Percentiles rank a stretch among this genome's conserved stretches.
These are phyloP conservation scores for Drosophila differens DNA, from an alignment of 2,888 invertebrate genomes.

Conservation along the genomic window DNA sequence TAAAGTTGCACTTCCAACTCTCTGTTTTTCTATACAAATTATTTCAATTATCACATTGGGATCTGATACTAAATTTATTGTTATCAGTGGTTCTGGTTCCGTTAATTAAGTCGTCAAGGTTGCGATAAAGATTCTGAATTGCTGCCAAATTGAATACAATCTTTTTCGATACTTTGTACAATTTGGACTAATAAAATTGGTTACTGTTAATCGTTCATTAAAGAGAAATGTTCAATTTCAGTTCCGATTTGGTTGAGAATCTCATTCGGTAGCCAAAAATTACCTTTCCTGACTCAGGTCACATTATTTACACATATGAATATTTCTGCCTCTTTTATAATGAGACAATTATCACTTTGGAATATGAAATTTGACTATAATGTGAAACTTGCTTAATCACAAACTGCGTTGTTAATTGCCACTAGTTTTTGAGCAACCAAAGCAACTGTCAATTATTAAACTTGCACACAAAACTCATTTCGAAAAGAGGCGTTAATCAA, in stretches of 20 bases:
- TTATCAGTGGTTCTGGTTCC: neutral
- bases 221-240: neutral
- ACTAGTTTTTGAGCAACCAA: constrained; percentile 22
- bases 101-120: neutral
- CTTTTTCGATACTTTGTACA: neutral
- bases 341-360: constrained; percentile 20
- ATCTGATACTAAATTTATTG: too few species aligned
- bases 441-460: constrained; percentile 15
- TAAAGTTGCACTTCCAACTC: too few species aligned
- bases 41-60: too few species aligned
- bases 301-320: neutral
- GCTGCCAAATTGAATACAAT: neutral
- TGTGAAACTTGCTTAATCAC: constrained; percentile 28
- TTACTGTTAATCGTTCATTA: neutral
- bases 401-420: constrained; percentile 27
- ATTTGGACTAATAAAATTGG: neutral
- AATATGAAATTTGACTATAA: constrained; percentile 1
- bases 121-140: neutral
- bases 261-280: neutral
- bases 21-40: too few species aligned
- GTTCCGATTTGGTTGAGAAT: neutral
- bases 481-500: constrained; percentile 28
- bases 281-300: too few species aligned
- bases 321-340: neutral
- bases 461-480: constrained; percentile 24